These are phyloP conservation scores for Oegoconia quadripuncta DNA, from an alignment of 2,888 invertebrate genomes.

Conservation along the genomic window DNA sequence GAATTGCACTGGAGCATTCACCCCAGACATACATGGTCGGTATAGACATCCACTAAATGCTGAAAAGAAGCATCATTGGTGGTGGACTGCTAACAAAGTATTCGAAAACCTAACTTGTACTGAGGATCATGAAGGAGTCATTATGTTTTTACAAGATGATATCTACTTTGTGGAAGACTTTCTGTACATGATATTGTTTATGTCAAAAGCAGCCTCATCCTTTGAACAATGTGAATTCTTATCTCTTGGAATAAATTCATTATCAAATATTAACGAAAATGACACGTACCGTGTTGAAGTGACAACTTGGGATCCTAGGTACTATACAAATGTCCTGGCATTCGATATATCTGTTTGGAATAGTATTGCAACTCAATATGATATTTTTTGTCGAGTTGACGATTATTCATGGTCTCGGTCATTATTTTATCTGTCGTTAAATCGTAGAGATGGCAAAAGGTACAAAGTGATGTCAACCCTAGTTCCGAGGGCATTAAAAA, in stretches of 20 bases:
- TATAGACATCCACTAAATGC: slow-evolving; percentile 36
- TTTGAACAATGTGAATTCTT: slow-evolving; percentile 40
- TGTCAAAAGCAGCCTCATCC: slow-evolving; percentile 36
- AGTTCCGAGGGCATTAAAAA: slow-evolving; percentile 41
- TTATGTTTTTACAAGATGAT: slow-evolving; percentile 45
- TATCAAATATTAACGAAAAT: slow-evolving; percentile 14
- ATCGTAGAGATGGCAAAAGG: slow-evolving; percentile 34
- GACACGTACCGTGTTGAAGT: slow-evolving; percentile 31
- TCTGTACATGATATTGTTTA: slow-evolving; percentile 41
- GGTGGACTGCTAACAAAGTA: slow-evolving; percentile 56
- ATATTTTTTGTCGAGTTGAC: slow-evolving; percentile 45
- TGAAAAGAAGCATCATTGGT: slow-evolving; percentile 52
- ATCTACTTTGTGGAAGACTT: slow-evolving; percentile 46
- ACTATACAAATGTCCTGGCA: slow-evolving; percentile 39
- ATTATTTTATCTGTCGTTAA: slow-evolving; percentile 41
- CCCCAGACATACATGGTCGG: slow-evolving; percentile 39
- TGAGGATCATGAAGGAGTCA: slow-evolving; percentile 32
- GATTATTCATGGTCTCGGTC: slow-evolving; percentile 51
- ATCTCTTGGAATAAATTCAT: slow-evolving; percentile 31
- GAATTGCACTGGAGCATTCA: slow-evolving; percentile 38
- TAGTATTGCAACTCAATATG: slow-evolving; percentile 45
- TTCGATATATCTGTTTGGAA: slow-evolving; percentile 46
- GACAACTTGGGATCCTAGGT: slow-evolving; percentile 36
- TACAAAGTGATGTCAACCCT: slow-evolving; percentile 42
- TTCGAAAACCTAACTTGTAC: slow-evolving; percentile 38